A percentile compares a stretch with the other conserved stretches of the same genome.
phyloP scores from a whole-genome alignment of 2,888 invertebrate genomes.

The Agrochola lota region DNA sequence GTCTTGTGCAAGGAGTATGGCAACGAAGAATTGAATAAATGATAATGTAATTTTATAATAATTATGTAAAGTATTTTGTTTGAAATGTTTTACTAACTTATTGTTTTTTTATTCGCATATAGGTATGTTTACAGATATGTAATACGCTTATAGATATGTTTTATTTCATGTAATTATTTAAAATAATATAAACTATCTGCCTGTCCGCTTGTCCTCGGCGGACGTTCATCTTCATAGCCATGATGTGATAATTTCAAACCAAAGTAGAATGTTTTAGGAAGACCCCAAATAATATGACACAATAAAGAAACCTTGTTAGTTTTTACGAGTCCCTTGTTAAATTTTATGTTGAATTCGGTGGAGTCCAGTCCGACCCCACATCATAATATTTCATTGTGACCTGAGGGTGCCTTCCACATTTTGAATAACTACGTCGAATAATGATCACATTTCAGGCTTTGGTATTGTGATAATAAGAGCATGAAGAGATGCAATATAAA shows the following conservation, averaged over 20 bases:
- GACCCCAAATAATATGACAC: slow-evolving; percentile 28
- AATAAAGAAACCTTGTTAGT: slow-evolving; percentile 72
- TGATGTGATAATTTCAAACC: slow-evolving; percentile 2
- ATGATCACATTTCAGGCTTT: too few species aligned
- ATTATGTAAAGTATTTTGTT: not conserved
- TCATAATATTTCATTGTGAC: not conserved
- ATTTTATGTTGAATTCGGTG: slow-evolving; percentile 41
- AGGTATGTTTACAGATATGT: not conserved
- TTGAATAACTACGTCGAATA: too few species aligned
- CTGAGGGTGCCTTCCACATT: not conserved
- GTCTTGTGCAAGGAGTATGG: not conserved
- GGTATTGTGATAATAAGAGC: too few species aligned
- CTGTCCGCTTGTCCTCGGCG: not conserved
- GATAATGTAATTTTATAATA: not conserved
- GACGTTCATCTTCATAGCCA: not conserved
- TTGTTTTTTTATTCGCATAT: not conserved
- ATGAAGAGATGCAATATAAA: too few species aligned
- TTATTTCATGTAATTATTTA: not conserved
- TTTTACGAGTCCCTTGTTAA: slow-evolving; percentile 70
- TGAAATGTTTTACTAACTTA: too few species aligned
- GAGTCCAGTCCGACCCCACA: slow-evolving; percentile 9
- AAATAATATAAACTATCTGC: not conserved
- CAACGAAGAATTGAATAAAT: not conserved
- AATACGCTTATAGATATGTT: not conserved
- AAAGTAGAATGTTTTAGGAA: slow-evolving; percentile 5